phyloP scores from a whole-genome alignment of 1,140 invertebrate species.

The Leucophenga varia region DNA sequence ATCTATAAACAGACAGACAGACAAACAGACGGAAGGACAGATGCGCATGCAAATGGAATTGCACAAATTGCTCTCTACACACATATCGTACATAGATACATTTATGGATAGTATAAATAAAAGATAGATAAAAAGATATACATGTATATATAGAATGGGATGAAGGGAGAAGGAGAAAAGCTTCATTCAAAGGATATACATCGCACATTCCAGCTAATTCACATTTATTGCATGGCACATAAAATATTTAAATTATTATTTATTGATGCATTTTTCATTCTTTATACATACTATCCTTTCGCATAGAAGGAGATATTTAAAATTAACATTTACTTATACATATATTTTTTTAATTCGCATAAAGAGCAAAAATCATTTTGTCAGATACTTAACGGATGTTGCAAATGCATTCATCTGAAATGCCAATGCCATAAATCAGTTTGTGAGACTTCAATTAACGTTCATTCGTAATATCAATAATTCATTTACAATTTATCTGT shows the following conservation, averaged over 20 bases:
- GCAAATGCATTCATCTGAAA: slow-evolving; percentile 36
- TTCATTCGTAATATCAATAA: slow-evolving; percentile 45
- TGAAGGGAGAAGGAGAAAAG: too few species aligned
- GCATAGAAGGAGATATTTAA: too few species aligned
- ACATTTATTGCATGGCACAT: slow-evolving; percentile 31
- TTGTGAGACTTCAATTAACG: slow-evolving; percentile 48
- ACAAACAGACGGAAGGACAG: slow-evolving; percentile 21
- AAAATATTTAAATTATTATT: slow-evolving; percentile 51
- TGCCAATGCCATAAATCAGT: slow-evolving; percentile 42
- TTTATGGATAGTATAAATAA: too few species aligned
- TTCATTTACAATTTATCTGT: slow-evolving; percentile 50
- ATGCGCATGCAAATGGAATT: slow-evolving; percentile 30
- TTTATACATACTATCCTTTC: slow-evolving; percentile 5
- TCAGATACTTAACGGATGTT: slow-evolving; percentile 16
- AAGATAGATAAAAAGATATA: too few species aligned
- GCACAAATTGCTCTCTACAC: too few species aligned
- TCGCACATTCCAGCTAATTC: slow-evolving; percentile 35
- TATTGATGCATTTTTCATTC: slow-evolving; percentile 34
- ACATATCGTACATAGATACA: too few species aligned
- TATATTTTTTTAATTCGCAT: slow-evolving; percentile 1
- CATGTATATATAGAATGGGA: too few species aligned
- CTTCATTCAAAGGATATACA: too few species aligned
- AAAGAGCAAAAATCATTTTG: slow-evolving; percentile 6
- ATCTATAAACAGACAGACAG: too few species aligned
- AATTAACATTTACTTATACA: neutral